Evolutionary conservation across 2,797 vertebrate species (phyloP).

Genomic region (Sebastolobus altivelis): DNA sequence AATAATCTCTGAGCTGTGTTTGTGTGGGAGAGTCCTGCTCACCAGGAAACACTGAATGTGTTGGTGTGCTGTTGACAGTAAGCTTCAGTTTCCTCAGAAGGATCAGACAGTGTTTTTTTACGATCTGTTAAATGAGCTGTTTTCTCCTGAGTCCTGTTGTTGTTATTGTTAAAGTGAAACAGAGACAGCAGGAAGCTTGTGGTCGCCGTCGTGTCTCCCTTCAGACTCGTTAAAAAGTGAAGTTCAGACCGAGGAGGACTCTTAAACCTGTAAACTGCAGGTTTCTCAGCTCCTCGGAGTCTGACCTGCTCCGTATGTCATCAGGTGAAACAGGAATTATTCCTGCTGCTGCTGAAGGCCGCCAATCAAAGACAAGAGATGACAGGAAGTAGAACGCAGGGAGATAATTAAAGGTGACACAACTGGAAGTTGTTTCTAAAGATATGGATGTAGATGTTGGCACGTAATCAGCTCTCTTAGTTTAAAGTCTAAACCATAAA

Average conservation of each 20-base stretch:
- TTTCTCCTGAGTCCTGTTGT: neutral
- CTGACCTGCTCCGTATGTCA: neutral
- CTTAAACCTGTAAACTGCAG: neutral
- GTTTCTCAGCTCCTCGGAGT: neutral
- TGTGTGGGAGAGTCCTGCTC: neutral
- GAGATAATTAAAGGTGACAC: neutral
- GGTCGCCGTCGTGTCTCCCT: neutral
- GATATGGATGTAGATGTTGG: no score
- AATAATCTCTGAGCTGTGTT: no score
- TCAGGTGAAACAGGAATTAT: no score
- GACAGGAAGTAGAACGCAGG: neutral
- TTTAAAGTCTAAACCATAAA: no score
- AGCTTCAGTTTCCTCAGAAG: neutral
- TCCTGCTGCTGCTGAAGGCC: neutral
- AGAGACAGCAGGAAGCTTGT: neutral
- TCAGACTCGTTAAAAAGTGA: slow-evolving; percentile 15
- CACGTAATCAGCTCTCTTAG: no score
- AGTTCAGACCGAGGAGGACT: neutral
- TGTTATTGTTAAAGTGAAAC: neutral
- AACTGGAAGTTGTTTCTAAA: neutral
- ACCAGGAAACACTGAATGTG: neutral
- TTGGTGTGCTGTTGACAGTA: neutral
- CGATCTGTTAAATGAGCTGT: neutral
- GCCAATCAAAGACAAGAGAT: neutral
- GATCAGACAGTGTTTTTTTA: neutral